Evolutionary conservation across 2,888 invertebrate species (phyloP).

Genomic region (Lycia hirtaria): DNA sequence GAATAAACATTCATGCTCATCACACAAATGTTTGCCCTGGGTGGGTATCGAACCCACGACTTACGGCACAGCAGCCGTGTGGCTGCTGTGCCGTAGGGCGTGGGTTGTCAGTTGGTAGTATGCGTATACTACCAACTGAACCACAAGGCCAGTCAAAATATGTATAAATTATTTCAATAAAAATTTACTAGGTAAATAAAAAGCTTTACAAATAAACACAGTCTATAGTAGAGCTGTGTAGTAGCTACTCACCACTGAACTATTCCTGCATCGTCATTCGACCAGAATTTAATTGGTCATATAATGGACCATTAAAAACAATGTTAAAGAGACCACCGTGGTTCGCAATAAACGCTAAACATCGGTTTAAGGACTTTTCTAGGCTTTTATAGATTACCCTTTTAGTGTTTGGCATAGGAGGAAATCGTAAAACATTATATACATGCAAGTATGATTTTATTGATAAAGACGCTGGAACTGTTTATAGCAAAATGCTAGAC

Average conservation of each 20-base stretch:
- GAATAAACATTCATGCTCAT: no score
- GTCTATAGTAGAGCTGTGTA: slow-evolving; percentile 35
- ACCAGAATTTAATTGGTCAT: slow-evolving; percentile 75
- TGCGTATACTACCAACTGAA: no score
- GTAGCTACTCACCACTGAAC: slow-evolving; percentile 7
- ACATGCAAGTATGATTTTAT: slow-evolving; percentile 11
- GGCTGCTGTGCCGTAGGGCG: no score
- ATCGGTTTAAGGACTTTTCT: slow-evolving; percentile 55
- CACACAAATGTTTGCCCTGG: no score
- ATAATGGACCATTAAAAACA: slow-evolving; percentile 82
- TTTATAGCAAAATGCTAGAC: no score
- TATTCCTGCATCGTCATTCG: slow-evolving; percentile 54
- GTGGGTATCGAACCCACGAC: no score
- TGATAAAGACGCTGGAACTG: no score
- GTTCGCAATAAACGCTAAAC: slow-evolving; percentile 70
- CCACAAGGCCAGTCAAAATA: no score
- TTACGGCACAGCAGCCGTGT: no score
- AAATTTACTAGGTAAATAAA: background rate
- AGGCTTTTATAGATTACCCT: slow-evolving; percentile 64
- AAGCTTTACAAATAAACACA: background rate
- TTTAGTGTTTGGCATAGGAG: slow-evolving; percentile 40
- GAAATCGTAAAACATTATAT: slow-evolving; percentile 19
- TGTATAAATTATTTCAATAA: no score
- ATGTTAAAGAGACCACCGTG: slow-evolving; percentile 78
- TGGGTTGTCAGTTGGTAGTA: no score